phyloP scores from a whole-genome alignment of 2,797 vertebrate species.

The Sebastes kiyomatsui region DNA sequence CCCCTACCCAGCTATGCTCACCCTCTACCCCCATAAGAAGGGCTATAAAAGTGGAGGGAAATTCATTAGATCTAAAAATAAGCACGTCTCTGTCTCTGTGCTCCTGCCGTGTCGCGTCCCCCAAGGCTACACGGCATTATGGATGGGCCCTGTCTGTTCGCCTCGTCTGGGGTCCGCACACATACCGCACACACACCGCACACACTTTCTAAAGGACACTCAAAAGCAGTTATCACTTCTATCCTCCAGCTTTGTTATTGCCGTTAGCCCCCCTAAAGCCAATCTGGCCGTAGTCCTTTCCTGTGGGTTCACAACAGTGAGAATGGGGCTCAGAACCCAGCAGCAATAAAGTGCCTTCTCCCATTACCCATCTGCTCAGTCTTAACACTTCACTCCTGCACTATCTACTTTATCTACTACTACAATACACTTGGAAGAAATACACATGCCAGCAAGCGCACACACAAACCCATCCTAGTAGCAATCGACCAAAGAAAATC shows the following conservation, averaged over 20 bases:
- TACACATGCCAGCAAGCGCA: neutral
- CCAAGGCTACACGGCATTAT: constrained; percentile 68
- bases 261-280: constrained; percentile 38
- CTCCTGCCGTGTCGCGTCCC: constrained; percentile 65
- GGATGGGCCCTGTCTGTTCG: constrained; percentile 74
- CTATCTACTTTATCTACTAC: constrained; percentile 41
- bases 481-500: constrained; percentile 31
- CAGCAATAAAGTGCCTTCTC: constrained; percentile 53
- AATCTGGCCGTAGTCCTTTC: constrained; percentile 47
- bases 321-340: constrained; percentile 29
- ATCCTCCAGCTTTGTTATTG: constrained; percentile 51
- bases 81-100: constrained; percentile 56
- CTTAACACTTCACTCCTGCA: constrained; percentile 43
- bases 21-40: constrained; percentile 8
- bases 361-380: constrained; percentile 55
- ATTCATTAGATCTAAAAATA: constrained; percentile 85
- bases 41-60: constrained; percentile 65
- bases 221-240: constrained; percentile 61
- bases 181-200: constrained; percentile 26
- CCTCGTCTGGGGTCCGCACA: constrained; percentile 55
- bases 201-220: constrained; percentile 49
- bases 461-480: constrained; percentile 8
- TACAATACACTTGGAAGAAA: constrained; percentile 17
- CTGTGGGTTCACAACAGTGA: constrained; percentile 34
- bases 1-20: neutral